These are phyloP conservation scores for Triplophysa bombifrons DNA, from an alignment of 2,797 vertebrate genomes.

Conservation along the genomic window DNA sequence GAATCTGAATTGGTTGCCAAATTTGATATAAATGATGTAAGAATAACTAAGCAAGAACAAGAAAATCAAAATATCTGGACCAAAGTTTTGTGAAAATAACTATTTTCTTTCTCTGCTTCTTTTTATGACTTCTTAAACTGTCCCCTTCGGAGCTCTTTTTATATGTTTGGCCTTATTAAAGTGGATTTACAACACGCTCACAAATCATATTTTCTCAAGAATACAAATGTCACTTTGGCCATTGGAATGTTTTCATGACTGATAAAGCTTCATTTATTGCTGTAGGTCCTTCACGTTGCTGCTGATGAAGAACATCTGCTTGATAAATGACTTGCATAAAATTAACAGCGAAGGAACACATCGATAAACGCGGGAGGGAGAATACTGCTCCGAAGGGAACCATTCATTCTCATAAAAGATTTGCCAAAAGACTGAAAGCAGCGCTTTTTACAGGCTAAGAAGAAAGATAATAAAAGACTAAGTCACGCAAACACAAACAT, in stretches of 20 bases:
- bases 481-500: background rate
- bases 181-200: conserved; percentile 62
- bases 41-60: background rate
- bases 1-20: too few relatives aligned
- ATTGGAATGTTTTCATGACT: conserved; percentile 67
- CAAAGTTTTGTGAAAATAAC: background rate
- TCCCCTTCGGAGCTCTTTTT: conserved; percentile 32
- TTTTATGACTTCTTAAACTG: background rate
- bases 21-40: background rate
- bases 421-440: conserved; percentile 23
- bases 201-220: conserved; percentile 61
- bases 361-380: conserved; percentile 63
- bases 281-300: conserved; percentile 70
- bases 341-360: conserved; percentile 71
- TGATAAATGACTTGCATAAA: conserved; percentile 76
- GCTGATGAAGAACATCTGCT: conserved; percentile 74
- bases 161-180: conserved; percentile 52
- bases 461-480: background rate
- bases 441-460: background rate
- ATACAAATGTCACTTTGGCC: conserved; percentile 46
- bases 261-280: conserved; percentile 72
- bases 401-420: conserved; percentile 62
- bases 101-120: background rate
- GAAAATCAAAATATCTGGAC: background rate
- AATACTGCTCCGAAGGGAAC: conserved; percentile 60